Conservation (phyloP, 92 coral and sea anemone genomes). For the Montipora capitata region DNA sequence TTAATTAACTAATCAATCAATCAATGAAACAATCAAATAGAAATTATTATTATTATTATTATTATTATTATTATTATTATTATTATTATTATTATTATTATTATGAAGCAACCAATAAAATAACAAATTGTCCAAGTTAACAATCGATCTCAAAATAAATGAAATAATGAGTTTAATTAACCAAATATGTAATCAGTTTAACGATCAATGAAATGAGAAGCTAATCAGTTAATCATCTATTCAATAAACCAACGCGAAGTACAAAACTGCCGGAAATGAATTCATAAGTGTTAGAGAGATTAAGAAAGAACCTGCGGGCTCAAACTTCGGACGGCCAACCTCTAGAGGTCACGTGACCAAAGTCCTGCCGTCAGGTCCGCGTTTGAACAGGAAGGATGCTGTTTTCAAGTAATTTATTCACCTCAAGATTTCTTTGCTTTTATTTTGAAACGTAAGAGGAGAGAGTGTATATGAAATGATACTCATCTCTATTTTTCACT, state of each 20-base stretch:
- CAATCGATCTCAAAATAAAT: too few relatives aligned
- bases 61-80: too few relatives aligned
- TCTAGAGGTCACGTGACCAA: conserved; percentile 14
- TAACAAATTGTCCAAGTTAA: too few relatives aligned
- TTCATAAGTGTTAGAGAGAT: conserved; percentile 7
- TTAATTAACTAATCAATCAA: not conserved
- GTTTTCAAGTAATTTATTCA: conserved; percentile 6
- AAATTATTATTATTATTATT: too few relatives aligned
- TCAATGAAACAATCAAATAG: not conserved
- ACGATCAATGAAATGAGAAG: not conserved
- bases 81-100: too few relatives aligned
- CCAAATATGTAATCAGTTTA: too few relatives aligned
- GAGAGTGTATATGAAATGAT: not conserved
- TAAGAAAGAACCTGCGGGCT: conserved; percentile 7
- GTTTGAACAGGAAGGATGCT: conserved; percentile 9
- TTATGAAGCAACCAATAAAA: too few relatives aligned
- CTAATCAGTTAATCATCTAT: not conserved
- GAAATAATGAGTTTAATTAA: too few relatives aligned
- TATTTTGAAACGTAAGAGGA: conserved; percentile 3
- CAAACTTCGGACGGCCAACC: conserved; percentile 7
- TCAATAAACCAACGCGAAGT: conserved; percentile 5
- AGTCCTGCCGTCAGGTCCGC: not conserved
- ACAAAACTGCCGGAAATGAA: conserved; percentile 1
- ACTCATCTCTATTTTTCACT: not conserved
- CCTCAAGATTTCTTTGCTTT: not conserved